These are phyloP conservation scores for Chloroclystis v-ata DNA, from an alignment of 2,888 invertebrate genomes.

Conservation along the genomic window DNA sequence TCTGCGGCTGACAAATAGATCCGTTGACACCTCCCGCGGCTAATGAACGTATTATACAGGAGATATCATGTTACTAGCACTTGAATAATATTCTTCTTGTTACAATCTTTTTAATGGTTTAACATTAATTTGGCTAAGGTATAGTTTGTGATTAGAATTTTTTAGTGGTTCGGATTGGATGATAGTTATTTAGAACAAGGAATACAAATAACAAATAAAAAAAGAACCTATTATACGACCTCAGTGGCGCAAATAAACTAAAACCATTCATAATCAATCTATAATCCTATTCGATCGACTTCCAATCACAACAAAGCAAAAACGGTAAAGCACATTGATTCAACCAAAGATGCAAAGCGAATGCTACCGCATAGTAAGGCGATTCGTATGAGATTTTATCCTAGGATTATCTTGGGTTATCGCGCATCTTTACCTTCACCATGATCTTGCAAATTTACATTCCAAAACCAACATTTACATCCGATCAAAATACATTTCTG, in stretches of 20 bases:
- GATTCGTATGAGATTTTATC: constrained; percentile 67
- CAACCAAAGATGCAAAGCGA: constrained; percentile 41
- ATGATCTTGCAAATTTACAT: constrained; percentile 25
- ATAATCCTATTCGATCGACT: no score
- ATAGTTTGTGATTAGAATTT: no score
- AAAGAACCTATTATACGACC: no score
- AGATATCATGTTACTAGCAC: constrained; percentile 13
- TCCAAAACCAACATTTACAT: constrained; percentile 11
- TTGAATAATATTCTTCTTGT: no score
- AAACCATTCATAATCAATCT: no score
- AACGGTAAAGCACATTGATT: constrained; percentile 33
- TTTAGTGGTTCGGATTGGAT: no score
- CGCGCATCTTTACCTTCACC: constrained; percentile 51
- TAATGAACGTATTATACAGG: constrained; percentile 45
- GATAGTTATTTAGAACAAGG: no score
- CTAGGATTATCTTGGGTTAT: constrained; percentile 69
- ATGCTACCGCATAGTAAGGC: constrained; percentile 55
- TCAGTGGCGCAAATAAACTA: no score
- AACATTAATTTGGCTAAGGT: no score
- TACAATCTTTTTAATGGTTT: no score
- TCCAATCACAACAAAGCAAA: background rate
- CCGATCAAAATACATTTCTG: constrained; percentile 31
- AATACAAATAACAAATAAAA: no score
- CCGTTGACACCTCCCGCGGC: constrained; percentile 25
- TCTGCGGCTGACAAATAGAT: constrained; percentile 34